Evolutionary conservation across 2,113 vertebrate genomes (phyloP).

Genomic region (Naja naja): DNA sequence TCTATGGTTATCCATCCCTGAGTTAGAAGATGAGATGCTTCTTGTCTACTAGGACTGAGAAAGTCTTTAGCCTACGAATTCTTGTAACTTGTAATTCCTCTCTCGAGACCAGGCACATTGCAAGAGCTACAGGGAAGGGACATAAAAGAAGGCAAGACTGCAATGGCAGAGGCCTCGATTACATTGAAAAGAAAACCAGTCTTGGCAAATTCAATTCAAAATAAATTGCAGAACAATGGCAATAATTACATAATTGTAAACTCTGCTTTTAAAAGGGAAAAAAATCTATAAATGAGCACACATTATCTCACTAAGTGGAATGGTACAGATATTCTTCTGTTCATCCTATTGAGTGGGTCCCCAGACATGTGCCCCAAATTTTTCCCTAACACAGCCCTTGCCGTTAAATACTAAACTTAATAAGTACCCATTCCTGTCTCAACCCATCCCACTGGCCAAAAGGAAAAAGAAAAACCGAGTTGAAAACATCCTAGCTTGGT

Average conservation of each 20-base stretch:
- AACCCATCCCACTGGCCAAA: background rate
- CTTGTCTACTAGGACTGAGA: background rate
- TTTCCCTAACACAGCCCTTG: background rate
- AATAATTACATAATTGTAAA: background rate
- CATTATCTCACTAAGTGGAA: background rate
- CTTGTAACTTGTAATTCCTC: background rate
- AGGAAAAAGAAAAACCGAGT: background rate
- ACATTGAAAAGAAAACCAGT: background rate
- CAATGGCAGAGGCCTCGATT: background rate
- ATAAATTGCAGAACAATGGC: background rate
- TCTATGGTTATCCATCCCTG: background rate
- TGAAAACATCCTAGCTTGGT: conserved; percentile 45
- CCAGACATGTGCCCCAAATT: background rate
- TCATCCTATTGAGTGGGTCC: background rate
- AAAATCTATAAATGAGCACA: background rate
- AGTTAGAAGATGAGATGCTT: background rate
- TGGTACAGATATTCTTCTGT: too few relatives aligned
- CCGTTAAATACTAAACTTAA: background rate
- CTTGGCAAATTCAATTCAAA: background rate
- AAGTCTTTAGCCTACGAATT: conserved; percentile 1
- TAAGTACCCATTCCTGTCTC: background rate
- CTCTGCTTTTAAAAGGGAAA: background rate
- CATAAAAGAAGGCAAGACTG: background rate
- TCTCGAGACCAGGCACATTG: background rate
- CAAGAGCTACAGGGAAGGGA: background rate